phyloP scores from a whole-genome alignment of 2,113 vertebrate species.

The Furnarius figulus region DNA sequence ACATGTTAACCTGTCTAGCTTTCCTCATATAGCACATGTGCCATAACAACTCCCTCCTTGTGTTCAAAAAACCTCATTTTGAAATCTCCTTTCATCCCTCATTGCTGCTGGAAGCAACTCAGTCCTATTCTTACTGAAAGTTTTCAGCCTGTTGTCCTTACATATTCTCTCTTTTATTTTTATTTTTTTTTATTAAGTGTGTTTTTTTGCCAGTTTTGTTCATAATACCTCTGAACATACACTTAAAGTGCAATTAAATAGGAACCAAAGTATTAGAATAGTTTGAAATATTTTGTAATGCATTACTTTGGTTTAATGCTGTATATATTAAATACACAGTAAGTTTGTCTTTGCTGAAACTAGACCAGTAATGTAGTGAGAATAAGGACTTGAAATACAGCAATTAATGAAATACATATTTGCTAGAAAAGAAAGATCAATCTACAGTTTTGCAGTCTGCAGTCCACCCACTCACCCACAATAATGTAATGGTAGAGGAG shows the following conservation, averaged over 20 bases:
- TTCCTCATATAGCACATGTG: background rate
- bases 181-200: background rate
- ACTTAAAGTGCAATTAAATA: background rate
- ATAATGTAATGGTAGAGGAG: background rate
- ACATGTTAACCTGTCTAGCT: background rate
- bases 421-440: background rate
- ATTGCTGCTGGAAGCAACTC: background rate
- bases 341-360: background rate
- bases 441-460: background rate
- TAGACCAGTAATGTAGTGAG: background rate
- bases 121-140: background rate
- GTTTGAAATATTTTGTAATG: background rate
- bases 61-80: background rate
- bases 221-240: background rate
- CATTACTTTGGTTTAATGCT: background rate
- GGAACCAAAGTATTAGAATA: background rate
- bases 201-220: background rate
- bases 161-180: background rate
- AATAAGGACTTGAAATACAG: background rate
- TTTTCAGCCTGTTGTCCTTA: background rate
- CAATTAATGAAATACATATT: background rate
- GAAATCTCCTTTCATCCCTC: background rate
- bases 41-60: background rate
- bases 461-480: background rate
- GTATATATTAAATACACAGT: background rate